These are phyloP conservation scores for Cyprinella venusta DNA, from an alignment of 2,797 vertebrate genomes.

Conservation along the genomic window DNA sequence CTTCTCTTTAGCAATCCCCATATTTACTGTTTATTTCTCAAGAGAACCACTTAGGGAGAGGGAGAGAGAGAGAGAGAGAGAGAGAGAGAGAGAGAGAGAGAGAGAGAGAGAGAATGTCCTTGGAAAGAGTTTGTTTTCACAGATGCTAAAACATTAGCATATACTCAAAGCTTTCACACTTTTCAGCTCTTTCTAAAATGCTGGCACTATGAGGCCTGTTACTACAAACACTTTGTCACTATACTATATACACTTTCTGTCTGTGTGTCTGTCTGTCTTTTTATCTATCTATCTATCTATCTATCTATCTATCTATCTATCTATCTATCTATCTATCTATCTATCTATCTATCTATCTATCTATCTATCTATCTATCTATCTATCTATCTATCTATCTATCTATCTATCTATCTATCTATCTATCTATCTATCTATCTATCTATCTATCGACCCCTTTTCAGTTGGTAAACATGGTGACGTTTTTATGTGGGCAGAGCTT, in stretches of 20 bases:
- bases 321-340: neutral
- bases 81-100: neutral
- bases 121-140: constrained; percentile 75
- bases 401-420: too few species aligned
- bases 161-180: constrained; percentile 66
- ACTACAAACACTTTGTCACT: neutral
- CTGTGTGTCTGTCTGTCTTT: neutral
- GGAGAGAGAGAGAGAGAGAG: neutral
- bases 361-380: too few species aligned
- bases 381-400: too few species aligned
- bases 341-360: too few species aligned
- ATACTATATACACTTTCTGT: too few species aligned
- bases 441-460: too few species aligned
- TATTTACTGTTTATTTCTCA: constrained; percentile 43
- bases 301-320: neutral
- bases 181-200: neutral
- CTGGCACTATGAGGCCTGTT: neutral
- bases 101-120: constrained; percentile 69
- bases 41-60: constrained; percentile 28
- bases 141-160: constrained; percentile 76
- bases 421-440: too few species aligned
- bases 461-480: too few species aligned
- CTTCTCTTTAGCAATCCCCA: constrained; percentile 26
- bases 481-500: too few species aligned
- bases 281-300: neutral